Base-by-base conservation (phyloP, 2,888 invertebrate species). In the Graphium colonna region DNA sequence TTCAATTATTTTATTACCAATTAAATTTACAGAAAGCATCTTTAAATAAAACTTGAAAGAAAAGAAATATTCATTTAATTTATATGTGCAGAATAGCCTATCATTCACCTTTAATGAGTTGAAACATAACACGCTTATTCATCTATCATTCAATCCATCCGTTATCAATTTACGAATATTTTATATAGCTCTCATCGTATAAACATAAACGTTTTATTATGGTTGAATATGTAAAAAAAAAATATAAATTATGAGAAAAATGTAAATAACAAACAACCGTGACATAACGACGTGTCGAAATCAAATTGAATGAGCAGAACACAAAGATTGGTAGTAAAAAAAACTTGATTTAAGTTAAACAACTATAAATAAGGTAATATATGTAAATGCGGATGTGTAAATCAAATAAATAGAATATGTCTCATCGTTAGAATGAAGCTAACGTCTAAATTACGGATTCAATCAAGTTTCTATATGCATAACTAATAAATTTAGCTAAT, bases 401-500 rank as follows among this genome's bases (percentile, higher is more conserved):
- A 44, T 44, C 31, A 44, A 40, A 53, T n/a, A 44, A 44, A 53
- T 13, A 38, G 44, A 49, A 44, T 8, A 15, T n/a, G 18, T 3
- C 15, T 7, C 31, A 43, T 18, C 38, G 39, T 43, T 49, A 18
- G 43, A 53, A 44, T 21, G 21, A 1, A 39, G 21, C 39, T 31
- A 40, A 49, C 33, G 21, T 51, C 38, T 40, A 46, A 10, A 47
- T 50, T 60, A 51, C 45, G 58, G 62, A 67, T 65, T 61, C 60
- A 58, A 61, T 65, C 60, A 52, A 13, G 13, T 12, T 10, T 42
- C 48, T 42, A 53, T 53, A 48, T 31, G 55, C n/a, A 40, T n/a
- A 21, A 56, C 52, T 58, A 65, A 66, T 67, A 65, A 64, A 64
- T 66, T 61, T 56, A 56, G 55, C 62, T 62, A 63, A 65, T 63